Conservation (phyloP, 1,140 invertebrate species). For the Sarcophaga bullata region DNA sequence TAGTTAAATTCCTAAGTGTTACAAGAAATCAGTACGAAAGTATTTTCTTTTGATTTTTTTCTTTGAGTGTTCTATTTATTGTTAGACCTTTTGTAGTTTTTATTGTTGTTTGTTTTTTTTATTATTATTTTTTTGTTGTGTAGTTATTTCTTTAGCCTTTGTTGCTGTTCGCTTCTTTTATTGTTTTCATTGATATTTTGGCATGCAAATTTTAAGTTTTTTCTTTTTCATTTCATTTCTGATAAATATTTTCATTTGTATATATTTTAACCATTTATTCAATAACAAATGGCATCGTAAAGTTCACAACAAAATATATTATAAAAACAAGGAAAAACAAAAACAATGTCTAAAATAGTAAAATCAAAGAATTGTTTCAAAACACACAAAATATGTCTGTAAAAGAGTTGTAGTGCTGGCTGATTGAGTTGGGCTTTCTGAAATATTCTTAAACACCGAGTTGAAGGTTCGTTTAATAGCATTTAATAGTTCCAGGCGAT, state of each 20-base stretch:
- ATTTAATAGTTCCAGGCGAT: no score
- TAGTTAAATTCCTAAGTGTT: no score
- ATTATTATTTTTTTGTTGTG: no score
- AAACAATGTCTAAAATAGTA: no score
- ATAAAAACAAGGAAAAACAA: no score
- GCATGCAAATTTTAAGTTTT: conserved; percentile 39
- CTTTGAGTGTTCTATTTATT: neutral
- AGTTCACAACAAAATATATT: conserved; percentile 7
- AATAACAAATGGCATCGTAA: conserved; percentile 33
- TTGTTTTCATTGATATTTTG: conserved; percentile 26
- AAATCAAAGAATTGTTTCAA: neutral
- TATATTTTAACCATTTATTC: conserved; percentile 37
- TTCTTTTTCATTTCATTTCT: conserved; percentile 18
- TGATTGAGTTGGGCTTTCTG: neutral
- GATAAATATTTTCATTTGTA: neutral
- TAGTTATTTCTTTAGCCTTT: no score
- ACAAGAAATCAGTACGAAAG: no score
- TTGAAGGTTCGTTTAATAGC: no score
- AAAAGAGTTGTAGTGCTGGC: conserved; percentile 29
- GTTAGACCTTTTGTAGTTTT: neutral
- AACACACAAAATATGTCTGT: neutral
- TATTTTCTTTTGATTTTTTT: neutral
- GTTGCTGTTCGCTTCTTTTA: no score
- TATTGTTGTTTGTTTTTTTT: no score
- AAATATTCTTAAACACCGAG: no score